Evolutionary conservation across 2,113 vertebrate genomes (phyloP).

Genomic region (Odocoileus virginianus): DNA sequence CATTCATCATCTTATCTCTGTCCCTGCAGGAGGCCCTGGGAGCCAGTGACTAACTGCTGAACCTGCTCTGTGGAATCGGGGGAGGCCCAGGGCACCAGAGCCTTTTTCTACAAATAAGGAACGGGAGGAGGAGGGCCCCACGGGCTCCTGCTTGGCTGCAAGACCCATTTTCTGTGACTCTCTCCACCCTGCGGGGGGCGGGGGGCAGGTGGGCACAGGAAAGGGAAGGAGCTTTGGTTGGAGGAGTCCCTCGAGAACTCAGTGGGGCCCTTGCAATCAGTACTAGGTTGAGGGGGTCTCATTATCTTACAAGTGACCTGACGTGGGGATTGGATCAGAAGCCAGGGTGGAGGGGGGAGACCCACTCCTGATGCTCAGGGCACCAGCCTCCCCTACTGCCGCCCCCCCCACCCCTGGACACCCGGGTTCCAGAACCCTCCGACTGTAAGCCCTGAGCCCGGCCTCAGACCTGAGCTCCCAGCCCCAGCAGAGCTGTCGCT

Average conservation of each 20-base stretch:
- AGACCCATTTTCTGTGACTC: neutral
- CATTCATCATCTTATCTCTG: rapidly evolving
- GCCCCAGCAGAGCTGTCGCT: too few relatives aligned
- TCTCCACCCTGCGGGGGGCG: neutral
- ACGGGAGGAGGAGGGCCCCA: neutral
- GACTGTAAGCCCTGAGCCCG: neutral
- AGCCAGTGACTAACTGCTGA: neutral
- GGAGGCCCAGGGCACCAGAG: neutral
- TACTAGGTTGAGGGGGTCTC: neutral
- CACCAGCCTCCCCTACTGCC: neutral
- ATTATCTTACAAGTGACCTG: neutral
- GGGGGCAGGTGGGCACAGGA: neutral
- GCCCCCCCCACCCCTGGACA: rapidly evolving
- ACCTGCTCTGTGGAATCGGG: neutral
- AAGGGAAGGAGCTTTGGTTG: neutral
- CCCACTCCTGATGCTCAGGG: neutral
- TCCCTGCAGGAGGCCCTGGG: neutral
- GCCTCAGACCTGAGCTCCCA: neutral
- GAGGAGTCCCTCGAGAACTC: neutral
- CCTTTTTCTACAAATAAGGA: neutral
- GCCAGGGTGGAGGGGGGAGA: neutral
- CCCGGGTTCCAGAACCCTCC: neutral
- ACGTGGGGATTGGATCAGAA: neutral
- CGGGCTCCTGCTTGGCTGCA: neutral
- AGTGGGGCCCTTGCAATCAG: neutral